phyloP scores from a whole-genome alignment of 2,113 vertebrate species.

The Pagrus major region DNA sequence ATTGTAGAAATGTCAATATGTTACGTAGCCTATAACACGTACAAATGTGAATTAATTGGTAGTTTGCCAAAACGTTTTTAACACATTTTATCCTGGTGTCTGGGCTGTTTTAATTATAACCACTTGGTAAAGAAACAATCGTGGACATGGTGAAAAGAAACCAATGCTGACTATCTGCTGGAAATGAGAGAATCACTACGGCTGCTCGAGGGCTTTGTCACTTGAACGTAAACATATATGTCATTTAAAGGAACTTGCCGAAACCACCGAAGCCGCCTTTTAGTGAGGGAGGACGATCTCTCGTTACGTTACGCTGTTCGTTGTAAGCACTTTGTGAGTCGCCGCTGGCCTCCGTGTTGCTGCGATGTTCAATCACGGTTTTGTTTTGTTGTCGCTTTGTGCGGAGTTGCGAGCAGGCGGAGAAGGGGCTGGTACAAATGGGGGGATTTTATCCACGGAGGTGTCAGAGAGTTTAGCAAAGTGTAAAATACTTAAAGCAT shows the following conservation, averaged over 20 bases:
- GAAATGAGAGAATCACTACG: too few relatives aligned
- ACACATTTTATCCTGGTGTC: too few relatives aligned
- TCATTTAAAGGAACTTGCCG: neutral
- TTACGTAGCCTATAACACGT: too few relatives aligned
- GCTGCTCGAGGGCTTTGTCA: too few relatives aligned
- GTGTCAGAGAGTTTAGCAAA: slow-evolving; percentile 83
- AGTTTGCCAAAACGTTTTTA: too few relatives aligned
- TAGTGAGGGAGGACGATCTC: neutral
- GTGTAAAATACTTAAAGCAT: slow-evolving; percentile 84
- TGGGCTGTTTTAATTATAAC: too few relatives aligned
- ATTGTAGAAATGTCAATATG: too few relatives aligned
- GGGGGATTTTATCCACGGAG: slow-evolving; percentile 69
- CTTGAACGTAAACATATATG: neutral
- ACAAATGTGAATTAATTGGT: too few relatives aligned
- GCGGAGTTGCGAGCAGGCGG: slow-evolving; percentile 36
- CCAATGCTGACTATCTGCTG: neutral
- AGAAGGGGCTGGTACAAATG: slow-evolving; percentile 53
- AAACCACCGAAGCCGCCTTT: neutral
- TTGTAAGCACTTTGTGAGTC: slow-evolving; percentile 1
- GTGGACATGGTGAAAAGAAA: neutral
- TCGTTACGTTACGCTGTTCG: neutral
- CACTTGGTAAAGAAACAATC: neutral
- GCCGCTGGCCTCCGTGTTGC: neutral
- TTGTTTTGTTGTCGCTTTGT: slow-evolving; percentile 57
- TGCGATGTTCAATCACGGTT: slow-evolving; percentile 34